Evolutionary conservation across 1,140 invertebrate genomes (phyloP).

Genomic region (Ridgeia piscesae): DNA sequence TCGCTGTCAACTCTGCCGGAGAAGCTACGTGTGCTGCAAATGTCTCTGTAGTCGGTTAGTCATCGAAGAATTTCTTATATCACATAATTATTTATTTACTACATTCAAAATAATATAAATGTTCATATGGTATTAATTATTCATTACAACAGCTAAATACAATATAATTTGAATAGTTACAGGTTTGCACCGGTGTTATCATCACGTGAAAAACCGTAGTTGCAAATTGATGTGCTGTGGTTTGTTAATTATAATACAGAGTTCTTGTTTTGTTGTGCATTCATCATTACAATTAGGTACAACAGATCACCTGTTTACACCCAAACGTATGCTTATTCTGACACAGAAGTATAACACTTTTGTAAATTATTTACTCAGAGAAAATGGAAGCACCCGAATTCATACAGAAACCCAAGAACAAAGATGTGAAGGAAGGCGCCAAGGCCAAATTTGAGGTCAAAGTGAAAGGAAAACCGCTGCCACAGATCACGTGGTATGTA

Average conservation of each 20-base stretch:
- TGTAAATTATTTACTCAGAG: constrained; percentile 44
- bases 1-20: constrained; percentile 51
- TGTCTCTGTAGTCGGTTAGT: constrained; percentile 36
- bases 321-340: too few relatives aligned
- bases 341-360: not conserved
- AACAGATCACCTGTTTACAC: too few relatives aligned
- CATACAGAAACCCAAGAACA: constrained; percentile 53
- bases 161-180: not conserved
- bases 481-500: constrained; percentile 59
- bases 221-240: too few relatives aligned
- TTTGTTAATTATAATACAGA: too few relatives aligned
- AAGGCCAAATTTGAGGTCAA: constrained; percentile 57
- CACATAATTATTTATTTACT: not conserved
- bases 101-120: too few relatives aligned
- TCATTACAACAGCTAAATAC: not conserved
- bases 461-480: constrained; percentile 58
- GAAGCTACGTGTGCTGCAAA: constrained; percentile 40
- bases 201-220: not conserved
- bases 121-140: not conserved
- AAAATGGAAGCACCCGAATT: constrained; percentile 59
- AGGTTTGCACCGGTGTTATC: not conserved
- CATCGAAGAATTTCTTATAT: not conserved
- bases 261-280: too few relatives aligned
- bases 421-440: constrained; percentile 56
- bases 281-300: too few relatives aligned